Percentiles rank a stretch among this genome's conserved stretches.
Conservation (phyloP, 2,113 vertebrate species). For the Anarrhichthys ocellatus region DNA sequence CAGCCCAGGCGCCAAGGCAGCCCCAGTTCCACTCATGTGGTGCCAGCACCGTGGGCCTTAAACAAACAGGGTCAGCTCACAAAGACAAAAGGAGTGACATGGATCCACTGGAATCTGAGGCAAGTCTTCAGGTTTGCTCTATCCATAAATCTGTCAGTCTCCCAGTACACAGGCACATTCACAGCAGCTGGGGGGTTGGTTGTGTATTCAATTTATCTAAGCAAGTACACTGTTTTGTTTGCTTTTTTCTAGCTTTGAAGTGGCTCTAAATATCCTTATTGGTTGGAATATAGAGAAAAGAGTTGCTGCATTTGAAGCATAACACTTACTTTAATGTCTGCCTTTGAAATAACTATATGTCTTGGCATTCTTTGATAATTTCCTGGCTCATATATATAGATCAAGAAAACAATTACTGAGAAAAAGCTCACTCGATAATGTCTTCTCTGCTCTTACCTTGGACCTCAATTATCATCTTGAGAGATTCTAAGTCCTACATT, state of each 20-base stretch:
- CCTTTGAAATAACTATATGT: conserved; percentile 31
- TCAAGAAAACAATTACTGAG: conserved; percentile 45
- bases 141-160: conserved; percentile 68
- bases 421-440: conserved; percentile 31
- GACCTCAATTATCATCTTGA: conserved; percentile 82
- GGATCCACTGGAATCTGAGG: conserved; percentile 61
- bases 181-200: conserved; percentile 26
- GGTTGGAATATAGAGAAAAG: conserved; percentile 12
- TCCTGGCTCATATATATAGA: not conserved
- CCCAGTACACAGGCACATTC: conserved; percentile 23
- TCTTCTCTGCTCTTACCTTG: conserved; percentile 67
- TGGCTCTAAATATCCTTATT: conserved; percentile 8
- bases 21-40: conserved; percentile 63
- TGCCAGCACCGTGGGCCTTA: conserved; percentile 69
- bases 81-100: conserved; percentile 70
- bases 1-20: conserved; percentile 65
- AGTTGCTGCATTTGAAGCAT: conserved; percentile 12
- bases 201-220: conserved; percentile 15
- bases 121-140: conserved; percentile 49
- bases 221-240: conserved; percentile 4
- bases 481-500: conserved; percentile 73
- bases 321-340: not conserved
- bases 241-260: conserved; percentile 29
- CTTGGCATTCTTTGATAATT: conserved; percentile 31
- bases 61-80: conserved; percentile 80